These are phyloP conservation scores for Tetrapedia diversipes DNA, from an alignment of 2,888 invertebrate genomes.

Conservation along the genomic window DNA sequence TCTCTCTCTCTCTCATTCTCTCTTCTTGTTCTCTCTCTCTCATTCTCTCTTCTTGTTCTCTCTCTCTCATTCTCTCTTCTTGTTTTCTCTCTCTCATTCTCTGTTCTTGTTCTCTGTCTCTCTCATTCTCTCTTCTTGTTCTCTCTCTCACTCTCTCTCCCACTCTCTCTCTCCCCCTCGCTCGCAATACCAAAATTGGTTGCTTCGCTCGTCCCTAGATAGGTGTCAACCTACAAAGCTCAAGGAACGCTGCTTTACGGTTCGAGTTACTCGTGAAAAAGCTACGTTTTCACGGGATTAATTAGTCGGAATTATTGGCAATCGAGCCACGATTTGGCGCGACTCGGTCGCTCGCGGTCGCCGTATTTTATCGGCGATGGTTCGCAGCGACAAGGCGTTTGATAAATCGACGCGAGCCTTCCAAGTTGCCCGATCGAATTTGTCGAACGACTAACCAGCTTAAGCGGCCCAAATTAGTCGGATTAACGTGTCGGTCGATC, in stretches of 20 bases:
- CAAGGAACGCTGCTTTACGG: background rate
- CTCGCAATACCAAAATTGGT: too few species aligned
- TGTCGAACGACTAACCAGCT: constrained; percentile 17
- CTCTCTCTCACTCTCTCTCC: too few species aligned
- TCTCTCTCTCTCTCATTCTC: too few species aligned
- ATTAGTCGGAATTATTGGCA: constrained; percentile 8
- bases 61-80: too few species aligned
- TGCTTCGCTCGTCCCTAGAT: too few species aligned
- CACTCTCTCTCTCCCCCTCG: too few species aligned
- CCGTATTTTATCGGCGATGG: constrained; percentile 10
- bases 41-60: too few species aligned
- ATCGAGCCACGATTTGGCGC: background rate
- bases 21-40: too few species aligned
- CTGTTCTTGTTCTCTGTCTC: too few species aligned
- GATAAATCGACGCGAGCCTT: constrained; percentile 31
- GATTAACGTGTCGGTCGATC: constrained; percentile 4
- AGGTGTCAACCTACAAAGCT: too few species aligned
- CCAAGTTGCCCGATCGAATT: constrained; percentile 31
- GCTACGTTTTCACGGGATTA: background rate
- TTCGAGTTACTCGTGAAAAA: background rate
- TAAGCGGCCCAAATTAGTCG: constrained; percentile 21
- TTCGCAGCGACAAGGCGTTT: constrained; percentile 7
- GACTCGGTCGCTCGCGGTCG: background rate
- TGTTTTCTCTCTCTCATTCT: too few species aligned
- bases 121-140: too few species aligned